A percentile compares a stretch with the other conserved stretches of the same genome.
Evolutionary conservation across 2,797 vertebrate species (phyloP).

Genomic region (Echeneis naucrates): DNA sequence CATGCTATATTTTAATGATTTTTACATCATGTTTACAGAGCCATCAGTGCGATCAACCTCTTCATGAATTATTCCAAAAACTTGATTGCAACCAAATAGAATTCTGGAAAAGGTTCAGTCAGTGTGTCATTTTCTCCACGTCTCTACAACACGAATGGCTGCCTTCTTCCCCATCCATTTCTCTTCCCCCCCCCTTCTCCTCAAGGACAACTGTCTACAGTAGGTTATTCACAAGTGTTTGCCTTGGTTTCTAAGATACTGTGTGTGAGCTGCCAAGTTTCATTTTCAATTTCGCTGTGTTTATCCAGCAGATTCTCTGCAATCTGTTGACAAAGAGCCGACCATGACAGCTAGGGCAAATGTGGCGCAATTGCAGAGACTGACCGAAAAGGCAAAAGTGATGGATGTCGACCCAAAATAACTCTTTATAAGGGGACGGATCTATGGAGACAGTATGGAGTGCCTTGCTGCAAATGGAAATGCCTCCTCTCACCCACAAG

Average conservation of each 20-base stretch:
- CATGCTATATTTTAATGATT: constrained; percentile 17
- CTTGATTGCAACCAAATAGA: constrained; percentile 40
- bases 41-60: constrained; percentile 34
- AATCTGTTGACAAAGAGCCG: constrained; percentile 78
- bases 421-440: constrained; percentile 45
- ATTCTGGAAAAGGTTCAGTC: constrained; percentile 21
- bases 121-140: constrained; percentile 35
- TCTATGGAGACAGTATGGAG: constrained; percentile 40
- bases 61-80: constrained; percentile 49
- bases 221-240: constrained; percentile 67
- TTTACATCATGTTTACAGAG: constrained; percentile 26
- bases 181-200: background rate
- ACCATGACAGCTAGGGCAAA: constrained; percentile 74
- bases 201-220: constrained; percentile 70
- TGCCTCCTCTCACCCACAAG: constrained; percentile 29
- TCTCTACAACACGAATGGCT: constrained; percentile 42
- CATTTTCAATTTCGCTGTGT: constrained; percentile 80
- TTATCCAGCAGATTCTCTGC: constrained; percentile 76
- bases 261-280: constrained; percentile 69
- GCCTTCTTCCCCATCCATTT: constrained; percentile 35
- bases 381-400: constrained; percentile 69
- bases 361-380: constrained; percentile 63
- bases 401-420: constrained; percentile 69
- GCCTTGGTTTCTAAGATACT: constrained; percentile 64
- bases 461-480: constrained; percentile 36